These are phyloP conservation scores for Amphimallon solstitiale DNA, from an alignment of 2,888 invertebrate species.

Conservation along the genomic window DNA sequence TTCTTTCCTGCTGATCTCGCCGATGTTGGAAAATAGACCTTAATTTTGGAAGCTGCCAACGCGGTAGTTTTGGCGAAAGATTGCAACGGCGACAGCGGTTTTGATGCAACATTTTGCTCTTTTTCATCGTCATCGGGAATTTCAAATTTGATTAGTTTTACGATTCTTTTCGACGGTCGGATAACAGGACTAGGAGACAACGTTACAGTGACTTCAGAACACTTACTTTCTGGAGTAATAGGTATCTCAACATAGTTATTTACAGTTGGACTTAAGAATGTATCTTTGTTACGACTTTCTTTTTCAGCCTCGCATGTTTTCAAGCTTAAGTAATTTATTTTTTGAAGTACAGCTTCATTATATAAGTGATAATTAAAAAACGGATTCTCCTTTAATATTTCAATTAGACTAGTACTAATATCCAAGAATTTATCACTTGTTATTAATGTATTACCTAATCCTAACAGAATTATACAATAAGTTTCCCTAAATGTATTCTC, in stretches of 20 bases:
- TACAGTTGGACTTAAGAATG: neutral
- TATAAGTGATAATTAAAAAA: constrained; percentile 29
- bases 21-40: constrained; percentile 13
- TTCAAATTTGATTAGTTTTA: constrained; percentile 20
- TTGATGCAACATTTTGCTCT: neutral
- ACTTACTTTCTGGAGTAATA: constrained; percentile 23
- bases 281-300: neutral
- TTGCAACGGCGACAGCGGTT: neutral
- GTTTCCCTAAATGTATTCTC: constrained; percentile 12
- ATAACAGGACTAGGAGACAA: neutral
- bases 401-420: neutral
- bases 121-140: constrained; percentile 10
- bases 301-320: neutral
- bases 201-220: constrained; percentile 11
- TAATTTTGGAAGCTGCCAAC: constrained; percentile 3
- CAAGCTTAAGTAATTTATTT: constrained; percentile 2
- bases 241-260: neutral
- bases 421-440: neutral
- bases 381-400: neutral
- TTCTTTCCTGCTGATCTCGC: constrained; percentile 11
- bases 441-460: constrained; percentile 11
- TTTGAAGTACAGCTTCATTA: constrained; percentile 30
- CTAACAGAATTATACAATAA: constrained; percentile 13
- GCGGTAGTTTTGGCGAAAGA: constrained; percentile 7
- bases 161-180: neutral